A percentile compares a stretch with the other conserved stretches of the same genome.
These are phyloP conservation scores for Drosophila erecta DNA, from an alignment of 1,140 invertebrate species.

Conservation along the genomic window DNA sequence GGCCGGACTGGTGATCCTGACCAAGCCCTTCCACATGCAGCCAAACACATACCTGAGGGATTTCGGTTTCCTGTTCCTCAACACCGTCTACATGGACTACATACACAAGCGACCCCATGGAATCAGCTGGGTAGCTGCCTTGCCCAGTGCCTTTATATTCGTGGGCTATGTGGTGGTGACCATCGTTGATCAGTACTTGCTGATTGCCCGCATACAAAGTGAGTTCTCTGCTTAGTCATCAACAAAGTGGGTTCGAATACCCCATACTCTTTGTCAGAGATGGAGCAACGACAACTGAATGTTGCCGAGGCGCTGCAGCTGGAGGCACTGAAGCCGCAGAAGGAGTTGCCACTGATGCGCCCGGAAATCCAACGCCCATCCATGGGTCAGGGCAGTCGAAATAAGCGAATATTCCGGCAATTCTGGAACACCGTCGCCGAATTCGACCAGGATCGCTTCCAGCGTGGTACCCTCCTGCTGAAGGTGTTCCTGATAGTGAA, in stretches of 20 bases:
- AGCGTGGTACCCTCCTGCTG: neutral
- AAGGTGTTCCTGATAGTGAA: constrained; percentile 5
- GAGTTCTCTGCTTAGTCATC: neutral
- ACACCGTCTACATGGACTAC: constrained; percentile 25
- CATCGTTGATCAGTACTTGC: constrained; percentile 21
- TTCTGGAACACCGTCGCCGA: constrained; percentile 21
- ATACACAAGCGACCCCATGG: constrained; percentile 7
- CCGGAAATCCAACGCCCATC: neutral
- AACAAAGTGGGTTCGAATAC: neutral
- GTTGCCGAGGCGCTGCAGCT: neutral
- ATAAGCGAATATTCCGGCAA: constrained; percentile 9
- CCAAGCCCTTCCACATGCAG: constrained; percentile 11
- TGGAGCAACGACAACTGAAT: neutral
- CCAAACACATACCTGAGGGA: constrained; percentile 21
- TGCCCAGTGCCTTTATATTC: constrained; percentile 4
- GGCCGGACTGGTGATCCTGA: constrained; percentile 26
- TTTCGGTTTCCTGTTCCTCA: constrained; percentile 34
- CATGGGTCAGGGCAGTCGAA: neutral
- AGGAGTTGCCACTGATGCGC: neutral
- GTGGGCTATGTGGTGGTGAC: constrained; percentile 14
- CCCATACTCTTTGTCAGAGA: neutral
- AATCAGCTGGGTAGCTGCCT: neutral
- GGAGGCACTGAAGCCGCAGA: neutral
- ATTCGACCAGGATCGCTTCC: constrained; percentile 10
- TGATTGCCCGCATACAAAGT: constrained; percentile 10